A percentile compares a stretch with the other conserved stretches of the same genome.
Evolutionary conservation across 2,113 vertebrate species (phyloP).

Genomic region (Melospiza melodia): DNA sequence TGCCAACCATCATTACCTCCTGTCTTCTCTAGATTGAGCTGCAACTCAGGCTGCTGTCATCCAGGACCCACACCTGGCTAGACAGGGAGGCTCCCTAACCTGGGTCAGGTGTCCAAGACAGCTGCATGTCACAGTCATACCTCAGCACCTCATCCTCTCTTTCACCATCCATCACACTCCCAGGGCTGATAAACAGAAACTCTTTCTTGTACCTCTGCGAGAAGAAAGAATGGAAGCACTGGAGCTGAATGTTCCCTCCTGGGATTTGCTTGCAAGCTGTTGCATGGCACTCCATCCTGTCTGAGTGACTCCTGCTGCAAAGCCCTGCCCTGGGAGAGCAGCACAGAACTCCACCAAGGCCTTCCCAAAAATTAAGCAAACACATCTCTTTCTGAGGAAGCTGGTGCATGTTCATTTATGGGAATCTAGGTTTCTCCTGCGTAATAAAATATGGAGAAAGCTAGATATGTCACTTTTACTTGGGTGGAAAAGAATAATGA

Average conservation of each 20-base stretch:
- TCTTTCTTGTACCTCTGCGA: constrained; percentile 22
- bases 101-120: constrained; percentile 55
- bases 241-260: neutral
- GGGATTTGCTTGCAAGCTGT: constrained; percentile 41
- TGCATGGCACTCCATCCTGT: constrained; percentile 66
- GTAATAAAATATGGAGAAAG: neutral
- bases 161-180: constrained; percentile 28
- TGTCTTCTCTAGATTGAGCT: constrained; percentile 69
- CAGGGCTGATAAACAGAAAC: constrained; percentile 11
- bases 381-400: neutral
- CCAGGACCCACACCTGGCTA: constrained; percentile 54
- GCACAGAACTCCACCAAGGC: neutral
- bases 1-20: constrained; percentile 51
- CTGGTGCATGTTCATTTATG: neutral
- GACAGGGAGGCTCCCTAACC: constrained; percentile 60
- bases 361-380: neutral
- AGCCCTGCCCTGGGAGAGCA: neutral
- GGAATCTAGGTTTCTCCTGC: neutral
- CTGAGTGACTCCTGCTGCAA: constrained; percentile 11
- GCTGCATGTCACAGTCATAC: constrained; percentile 52
- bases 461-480: neutral
- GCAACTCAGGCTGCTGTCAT: constrained; percentile 64
- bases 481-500: neutral
- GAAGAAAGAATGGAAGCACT: constrained; percentile 32
- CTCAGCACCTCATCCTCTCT: constrained; percentile 28